These are phyloP conservation scores for Suricata suricatta DNA, from an alignment of 2,113 vertebrate species.

Conservation along the genomic window DNA sequence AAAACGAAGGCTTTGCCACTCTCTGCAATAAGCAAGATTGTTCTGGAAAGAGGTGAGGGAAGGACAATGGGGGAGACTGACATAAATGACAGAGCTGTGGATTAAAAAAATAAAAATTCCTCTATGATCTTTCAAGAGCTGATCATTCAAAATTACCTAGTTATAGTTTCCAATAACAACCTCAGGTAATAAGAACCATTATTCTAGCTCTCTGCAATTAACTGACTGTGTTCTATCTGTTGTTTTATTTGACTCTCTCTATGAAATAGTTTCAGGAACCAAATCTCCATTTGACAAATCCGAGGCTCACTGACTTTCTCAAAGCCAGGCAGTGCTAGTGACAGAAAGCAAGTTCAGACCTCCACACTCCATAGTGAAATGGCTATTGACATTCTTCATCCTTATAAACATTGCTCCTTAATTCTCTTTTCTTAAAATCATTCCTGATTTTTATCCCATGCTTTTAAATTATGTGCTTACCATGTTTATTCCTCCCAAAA, in stretches of 20 bases:
- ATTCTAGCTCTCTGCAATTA: not conserved
- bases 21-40: constrained; percentile 44
- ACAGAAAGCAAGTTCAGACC: not conserved
- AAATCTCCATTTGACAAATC: not conserved
- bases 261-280: not conserved
- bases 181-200: not conserved
- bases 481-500: not conserved
- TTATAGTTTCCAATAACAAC: not conserved
- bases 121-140: not conserved
- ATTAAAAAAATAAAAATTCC: not conserved
- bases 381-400: not conserved
- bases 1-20: constrained; percentile 27
- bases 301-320: not conserved
- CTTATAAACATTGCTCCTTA: not conserved
- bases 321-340: not conserved
- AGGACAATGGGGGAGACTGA: not conserved
- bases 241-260: not conserved
- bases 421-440: not conserved
- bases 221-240: not conserved
- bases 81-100: not conserved
- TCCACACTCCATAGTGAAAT: not conserved
- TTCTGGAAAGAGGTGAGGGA: constrained; percentile 13
- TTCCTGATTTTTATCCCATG: not conserved
- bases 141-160: not conserved
- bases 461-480: not conserved